These are phyloP conservation scores for Amazona vittata DNA, from an alignment of 2,113 vertebrate species.

Conservation along the genomic window DNA sequence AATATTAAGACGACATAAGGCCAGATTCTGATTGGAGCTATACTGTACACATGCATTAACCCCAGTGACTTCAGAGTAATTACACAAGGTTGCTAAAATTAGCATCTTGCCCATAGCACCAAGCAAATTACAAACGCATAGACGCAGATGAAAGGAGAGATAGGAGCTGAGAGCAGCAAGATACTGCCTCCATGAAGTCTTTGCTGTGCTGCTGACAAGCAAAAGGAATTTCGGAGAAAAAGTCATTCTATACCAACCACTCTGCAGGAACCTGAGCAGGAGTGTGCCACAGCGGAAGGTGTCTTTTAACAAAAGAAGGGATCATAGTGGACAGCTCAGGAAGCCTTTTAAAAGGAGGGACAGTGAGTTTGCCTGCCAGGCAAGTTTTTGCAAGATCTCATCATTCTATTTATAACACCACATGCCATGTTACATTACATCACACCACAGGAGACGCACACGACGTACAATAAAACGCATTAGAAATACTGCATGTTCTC, in stretches of 20 bases:
- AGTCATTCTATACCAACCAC: neutral
- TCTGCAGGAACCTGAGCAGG: neutral
- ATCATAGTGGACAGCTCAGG: neutral
- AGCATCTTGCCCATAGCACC: conserved; percentile 2
- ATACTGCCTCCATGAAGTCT: neutral
- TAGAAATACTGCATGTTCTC: conserved; percentile 36
- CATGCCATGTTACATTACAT: conserved; percentile 59
- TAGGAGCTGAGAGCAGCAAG: neutral
- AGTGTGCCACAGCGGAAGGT: neutral
- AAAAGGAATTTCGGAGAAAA: neutral
- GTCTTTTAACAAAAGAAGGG: neutral
- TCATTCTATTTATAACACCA: conserved; percentile 72
- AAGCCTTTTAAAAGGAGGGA: conserved; percentile 20
- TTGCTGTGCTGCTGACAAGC: neutral
- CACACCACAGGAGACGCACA: conserved; percentile 27
- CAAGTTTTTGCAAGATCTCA: conserved; percentile 53
- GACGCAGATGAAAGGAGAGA: conserved; percentile 10
- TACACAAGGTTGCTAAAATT: conserved; percentile 54
- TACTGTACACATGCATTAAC: neutral
- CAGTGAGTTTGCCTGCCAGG: conserved; percentile 56
- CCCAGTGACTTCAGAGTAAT: conserved; percentile 42
- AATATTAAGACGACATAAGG: neutral
- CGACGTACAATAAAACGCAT: conserved; percentile 52
- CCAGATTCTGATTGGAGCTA: neutral
- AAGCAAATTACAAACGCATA: conserved; percentile 21